phyloP scores from a whole-genome alignment of 2,797 vertebrate genomes.

The Tauraco hartlaubi region DNA sequence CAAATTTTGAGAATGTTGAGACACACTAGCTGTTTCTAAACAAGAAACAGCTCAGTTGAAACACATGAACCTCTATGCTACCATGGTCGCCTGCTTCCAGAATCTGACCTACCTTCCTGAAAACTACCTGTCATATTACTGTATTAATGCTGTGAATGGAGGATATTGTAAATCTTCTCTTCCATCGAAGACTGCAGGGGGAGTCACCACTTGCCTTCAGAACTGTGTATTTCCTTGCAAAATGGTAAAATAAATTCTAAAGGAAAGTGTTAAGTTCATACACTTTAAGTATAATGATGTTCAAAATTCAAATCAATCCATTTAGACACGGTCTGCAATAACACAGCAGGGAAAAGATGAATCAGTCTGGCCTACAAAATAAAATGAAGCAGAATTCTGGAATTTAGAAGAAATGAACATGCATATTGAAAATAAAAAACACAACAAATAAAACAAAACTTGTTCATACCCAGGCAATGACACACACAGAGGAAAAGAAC shows the following conservation, averaged over 20 bases:
- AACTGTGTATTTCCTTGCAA: background rate
- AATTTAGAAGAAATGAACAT: background rate
- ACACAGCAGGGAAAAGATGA: background rate
- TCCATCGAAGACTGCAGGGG: background rate
- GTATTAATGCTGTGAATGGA: background rate
- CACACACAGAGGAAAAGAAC: background rate
- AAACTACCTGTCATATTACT: background rate
- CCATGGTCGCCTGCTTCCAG: background rate
- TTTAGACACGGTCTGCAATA: background rate
- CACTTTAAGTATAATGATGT: background rate
- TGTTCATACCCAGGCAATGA: background rate
- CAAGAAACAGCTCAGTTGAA: background rate
- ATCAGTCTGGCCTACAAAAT: background rate
- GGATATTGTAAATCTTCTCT: background rate
- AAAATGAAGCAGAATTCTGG: background rate
- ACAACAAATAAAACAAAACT: background rate
- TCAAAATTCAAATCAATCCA: background rate
- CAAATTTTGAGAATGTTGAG: background rate
- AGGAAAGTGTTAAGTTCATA: background rate
- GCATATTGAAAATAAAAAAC: background rate
- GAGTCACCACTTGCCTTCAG: background rate
- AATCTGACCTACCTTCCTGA: background rate
- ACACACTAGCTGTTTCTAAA: background rate
- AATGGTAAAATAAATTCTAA: background rate
- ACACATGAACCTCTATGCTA: background rate